These are phyloP conservation scores for Barypeithes pellucidus DNA, from an alignment of 2,888 invertebrate genomes.

Conservation along the genomic window DNA sequence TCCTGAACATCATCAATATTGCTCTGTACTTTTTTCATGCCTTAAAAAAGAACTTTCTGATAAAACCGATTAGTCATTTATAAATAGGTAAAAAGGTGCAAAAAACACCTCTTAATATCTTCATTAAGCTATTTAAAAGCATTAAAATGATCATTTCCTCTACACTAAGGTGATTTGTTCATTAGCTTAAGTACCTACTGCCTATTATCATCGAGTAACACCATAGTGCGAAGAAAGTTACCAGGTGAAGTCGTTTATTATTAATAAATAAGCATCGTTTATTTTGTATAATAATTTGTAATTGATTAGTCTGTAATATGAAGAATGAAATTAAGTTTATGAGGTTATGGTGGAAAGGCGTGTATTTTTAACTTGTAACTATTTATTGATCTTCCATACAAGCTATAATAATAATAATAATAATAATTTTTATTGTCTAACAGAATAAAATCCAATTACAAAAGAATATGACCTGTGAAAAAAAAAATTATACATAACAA, in stretches of 20 bases:
- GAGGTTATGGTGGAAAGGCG: too few relatives aligned
- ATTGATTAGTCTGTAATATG: too few relatives aligned
- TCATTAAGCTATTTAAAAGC: constrained; percentile 20
- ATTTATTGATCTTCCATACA: too few relatives aligned
- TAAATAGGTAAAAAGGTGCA: constrained; percentile 28
- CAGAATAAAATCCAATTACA: too few relatives aligned
- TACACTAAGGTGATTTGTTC: constrained; percentile 23
- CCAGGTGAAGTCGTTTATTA: neutral
- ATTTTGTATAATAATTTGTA: too few relatives aligned
- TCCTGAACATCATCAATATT: neutral
- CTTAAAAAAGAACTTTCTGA: constrained; percentile 12
- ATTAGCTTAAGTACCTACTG: constrained; percentile 27
- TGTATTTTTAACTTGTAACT: too few relatives aligned
- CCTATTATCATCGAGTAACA: constrained; percentile 16
- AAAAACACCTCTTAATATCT: constrained; percentile 11
- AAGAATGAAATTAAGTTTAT: too few relatives aligned
- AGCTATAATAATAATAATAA: too few relatives aligned
- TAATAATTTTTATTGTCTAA: too few relatives aligned
- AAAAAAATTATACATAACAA: too few relatives aligned
- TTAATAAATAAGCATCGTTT: neutral
- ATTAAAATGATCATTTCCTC: constrained; percentile 27
- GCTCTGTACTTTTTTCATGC: neutral
- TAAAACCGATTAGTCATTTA: constrained; percentile 9
- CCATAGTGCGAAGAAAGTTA: constrained; percentile 6
- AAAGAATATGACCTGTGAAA: too few relatives aligned